Evolutionary conservation across 1,140 invertebrate species (phyloP).

Genomic region (Manduca sexta): DNA sequence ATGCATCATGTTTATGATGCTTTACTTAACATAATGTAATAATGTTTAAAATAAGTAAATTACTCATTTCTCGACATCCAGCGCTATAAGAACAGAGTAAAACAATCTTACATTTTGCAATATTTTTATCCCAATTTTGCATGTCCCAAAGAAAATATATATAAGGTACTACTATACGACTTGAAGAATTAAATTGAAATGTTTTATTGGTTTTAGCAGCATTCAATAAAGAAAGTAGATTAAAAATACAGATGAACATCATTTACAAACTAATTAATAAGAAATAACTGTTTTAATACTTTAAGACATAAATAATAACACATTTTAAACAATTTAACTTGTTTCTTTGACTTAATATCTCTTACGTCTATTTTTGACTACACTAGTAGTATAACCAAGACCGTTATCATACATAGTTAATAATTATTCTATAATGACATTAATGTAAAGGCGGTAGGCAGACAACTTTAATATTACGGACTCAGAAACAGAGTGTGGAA

Average conservation of each 20-base stretch:
- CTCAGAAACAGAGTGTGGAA: conserved; percentile 64
- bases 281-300: conserved; percentile 74
- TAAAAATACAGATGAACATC: conserved; percentile 56
- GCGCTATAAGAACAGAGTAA: too few relatives aligned
- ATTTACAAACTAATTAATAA: conserved; percentile 73
- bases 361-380: conserved; percentile 68
- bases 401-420: conserved; percentile 66
- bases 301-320: conserved; percentile 73
- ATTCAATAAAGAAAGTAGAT: conserved; percentile 24
- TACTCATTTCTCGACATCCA: too few relatives aligned
- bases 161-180: not conserved
- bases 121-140: too few relatives aligned
- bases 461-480: conserved; percentile 64
- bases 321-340: conserved; percentile 73
- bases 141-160: not conserved
- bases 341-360: conserved; percentile 72
- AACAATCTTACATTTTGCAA: too few relatives aligned
- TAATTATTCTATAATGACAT: conserved; percentile 65
- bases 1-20: not conserved
- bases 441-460: conserved; percentile 70
- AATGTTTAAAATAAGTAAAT: too few relatives aligned
- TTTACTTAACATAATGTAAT: too few relatives aligned
- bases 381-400: conserved; percentile 71
- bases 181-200: conserved; percentile 7
- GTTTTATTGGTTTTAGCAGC: conserved; percentile 55